A percentile compares a stretch with the other conserved stretches of the same genome.
Conservation (phyloP, 2,888 invertebrate genomes). For the Pherbina coryleti region DNA sequence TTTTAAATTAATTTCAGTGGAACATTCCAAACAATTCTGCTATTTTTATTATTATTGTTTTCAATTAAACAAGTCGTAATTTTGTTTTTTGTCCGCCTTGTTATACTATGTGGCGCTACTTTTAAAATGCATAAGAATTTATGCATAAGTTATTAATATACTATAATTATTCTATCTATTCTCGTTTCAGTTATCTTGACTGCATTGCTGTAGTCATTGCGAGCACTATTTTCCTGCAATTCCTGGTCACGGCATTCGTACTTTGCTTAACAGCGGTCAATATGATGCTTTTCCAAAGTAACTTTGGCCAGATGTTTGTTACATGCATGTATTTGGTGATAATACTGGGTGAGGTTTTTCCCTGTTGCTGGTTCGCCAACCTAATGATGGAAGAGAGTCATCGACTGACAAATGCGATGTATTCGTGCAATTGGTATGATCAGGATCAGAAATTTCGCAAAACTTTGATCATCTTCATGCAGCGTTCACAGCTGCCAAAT, state of each 20-base stretch:
- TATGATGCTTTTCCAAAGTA: conserved; percentile 43
- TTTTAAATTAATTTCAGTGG: too few relatives aligned
- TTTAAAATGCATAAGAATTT: too few relatives aligned
- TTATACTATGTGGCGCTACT: too few relatives aligned
- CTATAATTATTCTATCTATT: conserved; percentile 11
- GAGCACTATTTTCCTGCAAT: conserved; percentile 50
- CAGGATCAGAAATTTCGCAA: conserved; percentile 51
- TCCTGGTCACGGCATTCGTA: conserved; percentile 47
- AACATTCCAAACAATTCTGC: too few relatives aligned
- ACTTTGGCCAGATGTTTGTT: conserved; percentile 38
- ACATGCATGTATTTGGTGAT: conserved; percentile 43
- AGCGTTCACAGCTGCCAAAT: conserved; percentile 51
- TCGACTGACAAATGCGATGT: conserved; percentile 51
- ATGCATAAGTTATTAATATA: too few relatives aligned
- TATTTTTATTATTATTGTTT: too few relatives aligned
- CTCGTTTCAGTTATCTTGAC: conserved; percentile 49
- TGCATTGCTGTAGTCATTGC: conserved; percentile 30
- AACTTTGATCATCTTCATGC: conserved; percentile 56
- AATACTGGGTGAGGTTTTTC: conserved; percentile 49
- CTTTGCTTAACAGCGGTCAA: conserved; percentile 50
- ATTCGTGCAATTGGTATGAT: conserved; percentile 54
- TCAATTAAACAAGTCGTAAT: too few relatives aligned
- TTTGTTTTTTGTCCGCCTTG: too few relatives aligned
- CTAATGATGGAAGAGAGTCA: conserved; percentile 48
- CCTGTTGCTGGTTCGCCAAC: conserved; percentile 53